Conservation (phyloP, 2,888 invertebrate genomes). For the Achlya flavicornis region DNA sequence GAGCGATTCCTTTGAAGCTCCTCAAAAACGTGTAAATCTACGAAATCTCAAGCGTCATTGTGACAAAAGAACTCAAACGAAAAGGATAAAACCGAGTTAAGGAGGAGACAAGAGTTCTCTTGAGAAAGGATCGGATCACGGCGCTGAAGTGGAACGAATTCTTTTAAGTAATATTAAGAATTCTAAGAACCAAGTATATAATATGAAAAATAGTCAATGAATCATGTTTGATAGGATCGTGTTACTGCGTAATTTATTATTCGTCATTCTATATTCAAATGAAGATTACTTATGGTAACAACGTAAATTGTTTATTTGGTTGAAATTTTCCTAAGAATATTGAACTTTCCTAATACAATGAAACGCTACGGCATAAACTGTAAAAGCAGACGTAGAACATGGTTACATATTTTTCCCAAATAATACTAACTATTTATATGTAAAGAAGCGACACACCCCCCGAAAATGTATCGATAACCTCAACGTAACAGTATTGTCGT, state of each 20-base stretch:
- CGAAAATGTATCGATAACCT: no score
- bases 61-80: slow-evolving; percentile 13
- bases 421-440: no score
- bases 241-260: background rate
- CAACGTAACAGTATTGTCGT: no score
- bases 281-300: no score
- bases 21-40: slow-evolving; percentile 1
- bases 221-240: background rate
- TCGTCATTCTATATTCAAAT: background rate
- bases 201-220: background rate
- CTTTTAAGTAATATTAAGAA: background rate
- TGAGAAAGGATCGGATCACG: background rate
- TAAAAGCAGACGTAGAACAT: no score
- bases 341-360: background rate
- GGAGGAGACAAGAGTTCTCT: background rate
- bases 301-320: background rate
- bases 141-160: background rate
- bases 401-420: no score
- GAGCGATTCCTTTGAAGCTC: background rate
- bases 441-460: no score
- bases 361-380: background rate
- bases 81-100: slow-evolving; percentile 5
- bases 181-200: background rate
- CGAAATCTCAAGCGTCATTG: slow-evolving; percentile 4
- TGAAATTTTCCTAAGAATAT: background rate